Percentiles rank a stretch among this genome's conserved stretches.
phyloP scores from a whole-genome alignment of 2,797 vertebrate species.

The Sebastolobus altivelis region DNA sequence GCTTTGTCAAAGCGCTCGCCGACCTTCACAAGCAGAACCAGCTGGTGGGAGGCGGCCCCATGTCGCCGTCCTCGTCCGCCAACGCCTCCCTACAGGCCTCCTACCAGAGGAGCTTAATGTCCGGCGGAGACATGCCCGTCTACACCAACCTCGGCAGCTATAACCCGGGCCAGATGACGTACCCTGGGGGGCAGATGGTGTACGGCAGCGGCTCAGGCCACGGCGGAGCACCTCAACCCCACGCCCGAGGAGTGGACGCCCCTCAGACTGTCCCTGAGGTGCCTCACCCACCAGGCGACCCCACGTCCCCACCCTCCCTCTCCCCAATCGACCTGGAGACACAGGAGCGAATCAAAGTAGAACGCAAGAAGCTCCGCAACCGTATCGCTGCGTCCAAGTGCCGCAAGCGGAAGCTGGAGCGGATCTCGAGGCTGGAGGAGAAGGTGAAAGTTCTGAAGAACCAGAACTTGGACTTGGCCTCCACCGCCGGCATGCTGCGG shows the following conservation, averaged over 20 bases:
- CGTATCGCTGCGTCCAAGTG: slow-evolving; percentile 93
- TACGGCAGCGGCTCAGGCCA: slow-evolving; percentile 69
- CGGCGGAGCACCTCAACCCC: slow-evolving; percentile 62
- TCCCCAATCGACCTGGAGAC: slow-evolving; percentile 90
- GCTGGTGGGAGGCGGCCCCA: slow-evolving; percentile 82
- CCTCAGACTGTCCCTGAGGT: slow-evolving; percentile 92
- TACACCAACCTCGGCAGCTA: slow-evolving; percentile 91
- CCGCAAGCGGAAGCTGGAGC: slow-evolving; percentile 91
- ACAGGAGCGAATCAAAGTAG: slow-evolving; percentile 90
- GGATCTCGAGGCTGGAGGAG: slow-evolving; percentile 91
- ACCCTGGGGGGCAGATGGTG: slow-evolving; percentile 72
- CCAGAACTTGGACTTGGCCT: slow-evolving; percentile 91
- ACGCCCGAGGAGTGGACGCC: slow-evolving; percentile 83
- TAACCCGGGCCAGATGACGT: slow-evolving; percentile 79
- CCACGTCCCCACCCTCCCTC: slow-evolving; percentile 81
- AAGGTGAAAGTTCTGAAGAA: slow-evolving; percentile 91
- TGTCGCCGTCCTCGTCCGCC: slow-evolving; percentile 84
- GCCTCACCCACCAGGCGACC: slow-evolving; percentile 78
- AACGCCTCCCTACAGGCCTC: slow-evolving; percentile 78
- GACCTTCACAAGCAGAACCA: slow-evolving; percentile 94
- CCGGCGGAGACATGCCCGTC: slow-evolving; percentile 83
- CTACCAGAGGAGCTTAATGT: slow-evolving; percentile 85
- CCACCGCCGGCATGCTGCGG: slow-evolving; percentile 88
- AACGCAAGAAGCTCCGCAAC: slow-evolving; percentile 91
- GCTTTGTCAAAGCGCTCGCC: slow-evolving; percentile 91